Conservation (phyloP, 2,797 vertebrate genomes). For the Tolypeutes matacus region DNA sequence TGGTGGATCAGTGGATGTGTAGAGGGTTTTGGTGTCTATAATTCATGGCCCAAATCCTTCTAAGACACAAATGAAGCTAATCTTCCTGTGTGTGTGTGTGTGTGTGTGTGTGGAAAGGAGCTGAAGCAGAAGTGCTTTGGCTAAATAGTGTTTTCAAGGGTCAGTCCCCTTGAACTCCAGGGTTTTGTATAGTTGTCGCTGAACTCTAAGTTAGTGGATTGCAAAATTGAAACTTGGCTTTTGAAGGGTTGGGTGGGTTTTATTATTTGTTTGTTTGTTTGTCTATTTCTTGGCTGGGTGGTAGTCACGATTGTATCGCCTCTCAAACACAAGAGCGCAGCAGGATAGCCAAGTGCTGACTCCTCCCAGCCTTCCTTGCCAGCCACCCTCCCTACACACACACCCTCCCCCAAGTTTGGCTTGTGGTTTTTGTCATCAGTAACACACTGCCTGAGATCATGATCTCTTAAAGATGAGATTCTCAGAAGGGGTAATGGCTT, state of each 20-base stretch:
- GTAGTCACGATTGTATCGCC: background rate
- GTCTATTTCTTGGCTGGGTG: background rate
- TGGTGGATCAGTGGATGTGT: slow-evolving; percentile 11
- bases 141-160: background rate
- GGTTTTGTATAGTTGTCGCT: background rate
- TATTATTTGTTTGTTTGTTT: background rate
- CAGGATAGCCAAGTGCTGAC: background rate
- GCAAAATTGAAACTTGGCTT: background rate
- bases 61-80: slow-evolving; percentile 63
- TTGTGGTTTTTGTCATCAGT: slow-evolving; percentile 1
- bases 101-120: background rate
- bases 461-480: background rate
- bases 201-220: background rate
- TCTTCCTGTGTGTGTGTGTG: background rate
- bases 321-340: background rate
- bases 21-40: slow-evolving; percentile 39
- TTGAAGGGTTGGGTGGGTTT: background rate
- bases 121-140: background rate
- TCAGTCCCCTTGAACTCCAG: background rate
- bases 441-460: background rate
- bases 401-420: background rate
- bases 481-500: background rate
- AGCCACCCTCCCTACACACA: background rate
- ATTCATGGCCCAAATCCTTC: slow-evolving; percentile 38
- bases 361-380: background rate